phyloP scores from a whole-genome alignment of 2,113 vertebrate species.

The Rhinopomastus cyanomelas region DNA sequence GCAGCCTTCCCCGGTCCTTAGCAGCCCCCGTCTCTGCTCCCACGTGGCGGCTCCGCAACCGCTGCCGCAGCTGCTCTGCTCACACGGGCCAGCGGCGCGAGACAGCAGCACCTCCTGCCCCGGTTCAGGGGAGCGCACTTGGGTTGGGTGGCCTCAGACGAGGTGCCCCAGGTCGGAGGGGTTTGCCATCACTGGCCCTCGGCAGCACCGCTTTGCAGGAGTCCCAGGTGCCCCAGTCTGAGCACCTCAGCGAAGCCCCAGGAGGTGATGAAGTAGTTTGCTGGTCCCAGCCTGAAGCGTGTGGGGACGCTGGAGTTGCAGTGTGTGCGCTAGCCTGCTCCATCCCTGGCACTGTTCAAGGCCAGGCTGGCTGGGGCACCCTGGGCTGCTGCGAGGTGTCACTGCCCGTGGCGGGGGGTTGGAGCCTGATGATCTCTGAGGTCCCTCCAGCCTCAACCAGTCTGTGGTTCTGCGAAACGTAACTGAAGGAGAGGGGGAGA shows the following conservation, averaged over 20 bases:
- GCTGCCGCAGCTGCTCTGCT: conserved; percentile 13
- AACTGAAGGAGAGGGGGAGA: background rate
- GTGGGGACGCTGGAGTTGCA: background rate
- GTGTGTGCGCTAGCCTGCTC: background rate
- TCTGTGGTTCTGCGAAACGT: no score
- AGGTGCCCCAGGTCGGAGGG: accelerated
- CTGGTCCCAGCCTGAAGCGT: background rate
- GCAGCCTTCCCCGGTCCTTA: no score
- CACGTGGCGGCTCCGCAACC: conserved; percentile 11
- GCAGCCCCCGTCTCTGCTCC: background rate
- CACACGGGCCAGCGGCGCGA: background rate
- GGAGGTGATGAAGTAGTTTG: background rate
- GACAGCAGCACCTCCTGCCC: background rate
- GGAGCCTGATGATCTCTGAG: no score
- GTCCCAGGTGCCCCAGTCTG: background rate
- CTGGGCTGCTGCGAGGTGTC: no score
- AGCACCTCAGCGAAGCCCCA: background rate
- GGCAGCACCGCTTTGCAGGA: accelerated
- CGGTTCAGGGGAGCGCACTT: background rate
- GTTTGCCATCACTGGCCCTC: background rate
- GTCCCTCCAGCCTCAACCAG: no score
- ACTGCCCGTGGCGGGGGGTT: no score
- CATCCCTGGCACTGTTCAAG: no score
- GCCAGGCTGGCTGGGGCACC: no score
- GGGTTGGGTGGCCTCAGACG: background rate